These are phyloP conservation scores for Pipa parva DNA, from an alignment of 2,113 vertebrate species.

Conservation along the genomic window DNA sequence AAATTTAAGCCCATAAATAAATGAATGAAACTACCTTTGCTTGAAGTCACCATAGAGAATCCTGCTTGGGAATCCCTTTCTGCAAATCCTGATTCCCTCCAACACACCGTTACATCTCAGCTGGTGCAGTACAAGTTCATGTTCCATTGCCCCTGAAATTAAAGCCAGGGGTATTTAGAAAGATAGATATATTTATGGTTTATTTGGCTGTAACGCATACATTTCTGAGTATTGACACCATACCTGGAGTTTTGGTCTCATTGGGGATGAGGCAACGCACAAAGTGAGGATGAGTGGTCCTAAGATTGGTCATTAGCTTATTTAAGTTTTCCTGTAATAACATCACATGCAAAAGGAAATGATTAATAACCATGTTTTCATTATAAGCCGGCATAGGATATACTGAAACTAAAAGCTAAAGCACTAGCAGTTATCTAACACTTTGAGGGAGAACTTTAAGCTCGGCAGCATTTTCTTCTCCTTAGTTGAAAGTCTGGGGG, in stretches of 20 bases:
- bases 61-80: constrained; percentile 85
- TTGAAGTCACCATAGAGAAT: constrained; percentile 84
- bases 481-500: no score
- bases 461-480: no score
- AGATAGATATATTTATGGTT: no score
- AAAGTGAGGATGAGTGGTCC: constrained; percentile 87
- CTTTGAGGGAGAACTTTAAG: no score
- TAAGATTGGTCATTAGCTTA: constrained; percentile 88
- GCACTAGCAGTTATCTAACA: no score
- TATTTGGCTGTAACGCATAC: no score
- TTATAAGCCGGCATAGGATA: no score
- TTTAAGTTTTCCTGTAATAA: constrained; percentile 89
- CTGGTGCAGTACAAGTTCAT: constrained; percentile 81
- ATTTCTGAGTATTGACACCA: no score
- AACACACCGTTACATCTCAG: constrained; percentile 82
- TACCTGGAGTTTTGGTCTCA: constrained; percentile 90
- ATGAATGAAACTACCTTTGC: constrained; percentile 78
- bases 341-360: no score
- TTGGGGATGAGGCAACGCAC: constrained; percentile 90
- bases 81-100: constrained; percentile 84
- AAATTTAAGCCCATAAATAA: no score
- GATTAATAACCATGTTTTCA: no score
- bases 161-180: not conserved
- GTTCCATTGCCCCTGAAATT: constrained; percentile 75
- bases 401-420: no score